These are phyloP conservation scores for Xerus inauris DNA, from an alignment of 2,113 vertebrate species.

Conservation along the genomic window DNA sequence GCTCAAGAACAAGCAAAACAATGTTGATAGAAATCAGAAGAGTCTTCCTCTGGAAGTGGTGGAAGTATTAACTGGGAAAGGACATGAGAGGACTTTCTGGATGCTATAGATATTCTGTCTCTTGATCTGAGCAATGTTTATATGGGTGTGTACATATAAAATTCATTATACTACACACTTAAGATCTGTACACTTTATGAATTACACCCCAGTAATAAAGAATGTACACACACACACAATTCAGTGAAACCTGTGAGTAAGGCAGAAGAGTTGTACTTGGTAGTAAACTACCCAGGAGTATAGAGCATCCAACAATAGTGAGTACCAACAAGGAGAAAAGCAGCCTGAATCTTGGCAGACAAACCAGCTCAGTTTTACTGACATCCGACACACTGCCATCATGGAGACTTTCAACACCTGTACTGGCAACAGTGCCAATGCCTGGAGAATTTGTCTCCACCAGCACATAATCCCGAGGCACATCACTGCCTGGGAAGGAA, in stretches of 20 bases:
- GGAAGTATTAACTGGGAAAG: background rate
- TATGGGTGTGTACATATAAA: background rate
- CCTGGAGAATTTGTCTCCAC: conserved; percentile 63
- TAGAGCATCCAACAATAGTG: background rate
- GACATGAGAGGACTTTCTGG: background rate
- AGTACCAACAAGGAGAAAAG: conserved; percentile 46
- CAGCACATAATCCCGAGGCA: conserved; percentile 64
- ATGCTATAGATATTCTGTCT: background rate
- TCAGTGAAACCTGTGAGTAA: background rate
- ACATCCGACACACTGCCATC: conserved; percentile 48
- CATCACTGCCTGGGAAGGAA: conserved; percentile 77
- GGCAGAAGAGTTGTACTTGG: background rate
- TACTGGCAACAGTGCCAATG: conserved; percentile 46
- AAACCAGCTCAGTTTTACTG: conserved; percentile 50
- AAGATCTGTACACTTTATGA: background rate
- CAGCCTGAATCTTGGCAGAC: conserved; percentile 56
- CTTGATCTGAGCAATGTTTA: background rate
- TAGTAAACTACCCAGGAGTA: background rate
- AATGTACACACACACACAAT: background rate
- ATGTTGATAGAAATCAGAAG: conserved; percentile 16
- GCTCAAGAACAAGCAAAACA: conserved; percentile 33
- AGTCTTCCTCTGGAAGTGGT: background rate
- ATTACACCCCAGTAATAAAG: conserved; percentile 2
- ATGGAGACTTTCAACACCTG: conserved; percentile 63
- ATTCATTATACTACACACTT: background rate